Conservation (phyloP, 2,888 invertebrate species). For the Lepidonotus clava region DNA sequence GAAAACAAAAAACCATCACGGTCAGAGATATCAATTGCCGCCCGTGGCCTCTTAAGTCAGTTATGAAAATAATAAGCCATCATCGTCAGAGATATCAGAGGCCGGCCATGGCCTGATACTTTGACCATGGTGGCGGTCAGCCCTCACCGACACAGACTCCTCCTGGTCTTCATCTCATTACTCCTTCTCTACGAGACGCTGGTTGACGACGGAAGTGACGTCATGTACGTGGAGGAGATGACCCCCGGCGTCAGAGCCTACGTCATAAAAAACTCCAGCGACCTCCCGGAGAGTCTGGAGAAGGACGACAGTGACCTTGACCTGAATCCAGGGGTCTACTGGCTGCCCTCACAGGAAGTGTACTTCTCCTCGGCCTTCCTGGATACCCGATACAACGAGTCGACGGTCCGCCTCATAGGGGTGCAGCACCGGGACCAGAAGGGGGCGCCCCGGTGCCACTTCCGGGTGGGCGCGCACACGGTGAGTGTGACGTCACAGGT, state of each 20-base stretch:
- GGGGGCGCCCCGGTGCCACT: background rate
- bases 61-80: no score
- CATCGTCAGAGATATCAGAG: no score
- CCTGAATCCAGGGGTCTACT: background rate
- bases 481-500: background rate
- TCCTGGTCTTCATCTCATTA: no score
- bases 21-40: no score
- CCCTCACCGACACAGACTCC: no score
- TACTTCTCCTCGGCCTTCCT: constrained; percentile 43
- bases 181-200: background rate
- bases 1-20: no score
- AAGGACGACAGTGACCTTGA: background rate
- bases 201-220: background rate
- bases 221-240: background rate
- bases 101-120: no score
- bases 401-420: background rate
- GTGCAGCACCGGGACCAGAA: background rate
- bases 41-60: no score
- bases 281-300: background rate
- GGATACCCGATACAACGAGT: constrained; percentile 17
- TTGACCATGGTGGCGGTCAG: no score
- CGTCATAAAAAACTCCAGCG: constrained; percentile 19
- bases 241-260: background rate
- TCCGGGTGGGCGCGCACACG: background rate
- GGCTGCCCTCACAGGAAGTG: constrained; percentile 44